Evolutionary conservation across 2,113 vertebrate genomes (phyloP).

Genomic region (Brienomyrus brachyistius): DNA sequence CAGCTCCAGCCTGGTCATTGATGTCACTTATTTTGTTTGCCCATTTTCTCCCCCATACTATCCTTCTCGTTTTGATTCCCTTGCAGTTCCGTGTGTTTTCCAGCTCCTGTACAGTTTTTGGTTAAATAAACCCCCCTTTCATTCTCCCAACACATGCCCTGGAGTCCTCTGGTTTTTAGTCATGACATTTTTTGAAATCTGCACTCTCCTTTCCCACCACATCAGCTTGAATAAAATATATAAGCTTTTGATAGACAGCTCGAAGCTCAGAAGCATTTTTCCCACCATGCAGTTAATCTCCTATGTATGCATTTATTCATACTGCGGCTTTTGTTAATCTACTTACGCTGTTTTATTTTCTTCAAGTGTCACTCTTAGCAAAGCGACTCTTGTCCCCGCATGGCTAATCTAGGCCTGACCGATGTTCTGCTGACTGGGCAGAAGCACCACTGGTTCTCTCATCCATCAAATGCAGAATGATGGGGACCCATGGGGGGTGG

Average conservation of each 20-base stretch:
- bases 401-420: slow-evolving; percentile 8
- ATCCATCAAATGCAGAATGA: background rate
- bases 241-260: slow-evolving; percentile 9
- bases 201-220: background rate
- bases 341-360: slow-evolving; percentile 18
- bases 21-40: background rate
- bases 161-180: background rate
- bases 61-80: background rate
- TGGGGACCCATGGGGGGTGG: background rate
- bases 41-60: background rate
- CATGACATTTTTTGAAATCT: background rate
- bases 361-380: background rate
- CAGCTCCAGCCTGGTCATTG: background rate
- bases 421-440: background rate
- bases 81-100: background rate
- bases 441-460: background rate
- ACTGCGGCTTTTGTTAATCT: slow-evolving; percentile 15
- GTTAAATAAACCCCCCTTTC: background rate
- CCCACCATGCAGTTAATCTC: background rate
- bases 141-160: background rate
- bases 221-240: background rate
- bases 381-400: background rate
- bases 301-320: slow-evolving; percentile 11
- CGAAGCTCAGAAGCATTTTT: background rate
- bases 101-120: background rate